phyloP scores from a whole-genome alignment of 2,888 invertebrate species.

The Synanthedon formicaeformis region DNA sequence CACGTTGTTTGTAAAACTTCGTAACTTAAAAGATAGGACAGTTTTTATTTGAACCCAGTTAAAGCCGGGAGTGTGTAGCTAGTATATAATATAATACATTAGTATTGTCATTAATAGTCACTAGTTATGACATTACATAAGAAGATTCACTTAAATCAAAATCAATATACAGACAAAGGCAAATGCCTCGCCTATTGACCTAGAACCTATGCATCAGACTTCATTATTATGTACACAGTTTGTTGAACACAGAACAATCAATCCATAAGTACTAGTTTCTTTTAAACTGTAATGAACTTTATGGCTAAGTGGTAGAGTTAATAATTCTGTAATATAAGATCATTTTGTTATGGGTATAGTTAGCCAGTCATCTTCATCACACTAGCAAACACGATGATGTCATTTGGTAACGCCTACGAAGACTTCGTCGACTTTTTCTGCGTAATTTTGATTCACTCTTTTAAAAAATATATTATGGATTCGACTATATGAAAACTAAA shows the following conservation, averaged over 20 bases:
- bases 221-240: constrained; percentile 23
- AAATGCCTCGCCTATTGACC: constrained; percentile 34
- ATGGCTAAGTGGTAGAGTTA: constrained; percentile 1
- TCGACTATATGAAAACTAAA: background rate
- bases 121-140: too few species aligned
- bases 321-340: constrained; percentile 1
- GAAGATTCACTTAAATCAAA: background rate
- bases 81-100: too few species aligned
- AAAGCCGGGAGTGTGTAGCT: too few species aligned
- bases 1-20: too few species aligned
- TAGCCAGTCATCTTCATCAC: constrained; percentile 10
- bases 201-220: constrained; percentile 34
- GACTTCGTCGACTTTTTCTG: constrained; percentile 13
- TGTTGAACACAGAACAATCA: constrained; percentile 7
- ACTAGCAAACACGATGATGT: constrained; percentile 44
- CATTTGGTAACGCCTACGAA: constrained; percentile 36
- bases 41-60: too few species aligned
- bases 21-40: too few species aligned
- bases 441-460: background rate
- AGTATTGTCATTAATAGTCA: too few species aligned
- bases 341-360: constrained; percentile 12
- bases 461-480: background rate
- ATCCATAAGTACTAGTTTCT: background rate
- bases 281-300: constrained; percentile 4
- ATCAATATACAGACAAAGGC: background rate